Conservation (phyloP, 2,797 vertebrate species). For the Melanotaenia pygmaea region DNA sequence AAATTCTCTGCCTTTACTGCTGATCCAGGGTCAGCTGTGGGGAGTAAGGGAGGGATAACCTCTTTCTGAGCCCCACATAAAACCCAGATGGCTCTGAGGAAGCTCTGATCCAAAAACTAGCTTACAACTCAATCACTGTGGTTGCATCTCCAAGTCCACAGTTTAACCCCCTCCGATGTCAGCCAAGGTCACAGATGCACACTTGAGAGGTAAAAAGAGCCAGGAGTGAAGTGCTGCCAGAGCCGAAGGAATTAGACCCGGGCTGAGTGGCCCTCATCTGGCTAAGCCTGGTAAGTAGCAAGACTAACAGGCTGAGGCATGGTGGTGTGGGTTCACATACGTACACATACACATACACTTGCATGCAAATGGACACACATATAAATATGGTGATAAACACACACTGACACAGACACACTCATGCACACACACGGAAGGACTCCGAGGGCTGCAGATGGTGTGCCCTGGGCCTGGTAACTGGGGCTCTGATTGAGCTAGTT, state of each 20-base stretch:
- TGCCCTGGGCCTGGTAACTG: slow-evolving; percentile 74
- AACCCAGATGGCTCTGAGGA: slow-evolving; percentile 74
- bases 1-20: slow-evolving; percentile 62
- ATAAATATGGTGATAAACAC: slow-evolving; percentile 60
- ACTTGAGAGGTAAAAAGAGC: slow-evolving; percentile 71
- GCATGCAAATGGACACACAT: slow-evolving; percentile 57
- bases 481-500: slow-evolving; percentile 69
- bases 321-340: slow-evolving; percentile 68
- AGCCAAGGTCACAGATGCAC: slow-evolving; percentile 81
- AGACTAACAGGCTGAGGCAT: slow-evolving; percentile 80
- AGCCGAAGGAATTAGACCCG: slow-evolving; percentile 78
- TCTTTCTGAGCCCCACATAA: slow-evolving; percentile 67
- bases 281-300: slow-evolving; percentile 81
- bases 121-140: slow-evolving; percentile 75
- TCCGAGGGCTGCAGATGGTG: slow-evolving; percentile 78
- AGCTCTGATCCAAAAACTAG: slow-evolving; percentile 74
- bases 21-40: slow-evolving; percentile 82
- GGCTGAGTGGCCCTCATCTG: slow-evolving; percentile 80
- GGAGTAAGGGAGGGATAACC: slow-evolving; percentile 74
- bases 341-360: slow-evolving; percentile 45
- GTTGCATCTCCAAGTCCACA: slow-evolving; percentile 74
- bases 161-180: slow-evolving; percentile 75
- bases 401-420: slow-evolving; percentile 49
- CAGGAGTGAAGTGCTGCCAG: slow-evolving; percentile 76
- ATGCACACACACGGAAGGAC: slow-evolving; percentile 62